phyloP scores from a whole-genome alignment of 2,888 invertebrate genomes.

The Drosophila histrio region DNA sequence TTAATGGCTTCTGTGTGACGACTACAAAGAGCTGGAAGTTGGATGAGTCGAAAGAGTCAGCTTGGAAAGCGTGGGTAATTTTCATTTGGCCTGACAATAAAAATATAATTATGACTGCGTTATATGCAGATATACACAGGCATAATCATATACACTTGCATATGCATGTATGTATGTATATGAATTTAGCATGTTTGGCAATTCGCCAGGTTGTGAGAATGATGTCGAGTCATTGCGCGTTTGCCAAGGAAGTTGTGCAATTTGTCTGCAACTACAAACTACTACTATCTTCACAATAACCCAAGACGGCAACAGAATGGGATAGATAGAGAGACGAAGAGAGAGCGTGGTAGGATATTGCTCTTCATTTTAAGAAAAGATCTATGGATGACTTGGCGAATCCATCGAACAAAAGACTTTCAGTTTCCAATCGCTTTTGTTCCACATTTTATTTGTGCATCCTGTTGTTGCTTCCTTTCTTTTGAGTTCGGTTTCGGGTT shows the following conservation, averaged over 20 bases:
- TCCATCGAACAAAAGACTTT: conserved; percentile 55
- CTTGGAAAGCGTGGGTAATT: conserved; percentile 69
- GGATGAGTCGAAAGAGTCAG: conserved; percentile 22
- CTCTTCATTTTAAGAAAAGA: conserved; percentile 31
- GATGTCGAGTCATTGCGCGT: conserved; percentile 54
- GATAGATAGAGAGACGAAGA: not conserved
- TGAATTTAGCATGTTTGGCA: conserved; percentile 28
- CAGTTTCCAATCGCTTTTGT: conserved; percentile 61
- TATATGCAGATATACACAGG: conserved; percentile 40
- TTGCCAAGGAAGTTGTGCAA: conserved; percentile 64
- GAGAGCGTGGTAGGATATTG: conserved; percentile 1
- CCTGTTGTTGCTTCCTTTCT: conserved; percentile 57
- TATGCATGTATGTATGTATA: conserved; percentile 2
- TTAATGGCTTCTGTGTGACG: conserved; percentile 64
- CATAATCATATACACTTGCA: conserved; percentile 5
- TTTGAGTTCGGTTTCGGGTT: conserved; percentile 9
- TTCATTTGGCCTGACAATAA: conserved; percentile 60
- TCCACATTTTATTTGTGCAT: conserved; percentile 46
- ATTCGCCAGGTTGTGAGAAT: conserved; percentile 54
- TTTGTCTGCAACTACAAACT: conserved; percentile 29
- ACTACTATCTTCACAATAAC: not conserved
- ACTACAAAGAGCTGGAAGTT: conserved; percentile 34
- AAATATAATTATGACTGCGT: conserved; percentile 65
- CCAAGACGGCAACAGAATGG: not conserved
- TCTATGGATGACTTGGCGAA: conserved; percentile 56